phyloP scores from a whole-genome alignment of 2,888 invertebrate species.

The Cataglyphis livida region DNA sequence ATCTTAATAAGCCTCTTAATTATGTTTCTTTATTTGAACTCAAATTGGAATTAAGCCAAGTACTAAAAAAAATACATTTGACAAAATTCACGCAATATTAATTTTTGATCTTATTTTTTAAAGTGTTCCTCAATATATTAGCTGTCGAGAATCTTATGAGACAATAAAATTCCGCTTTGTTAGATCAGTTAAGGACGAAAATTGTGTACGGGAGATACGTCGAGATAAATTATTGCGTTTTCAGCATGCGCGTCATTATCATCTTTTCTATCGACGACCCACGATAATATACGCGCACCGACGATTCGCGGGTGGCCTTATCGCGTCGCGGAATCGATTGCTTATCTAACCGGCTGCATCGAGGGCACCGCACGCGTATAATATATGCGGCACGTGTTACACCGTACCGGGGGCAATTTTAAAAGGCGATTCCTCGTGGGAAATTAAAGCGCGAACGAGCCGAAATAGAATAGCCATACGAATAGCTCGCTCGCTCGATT shows the following conservation, averaged over 20 bases:
- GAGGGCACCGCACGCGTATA: constrained; percentile 25
- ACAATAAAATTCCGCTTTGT: constrained; percentile 12
- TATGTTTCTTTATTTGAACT: background rate
- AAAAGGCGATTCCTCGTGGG: constrained; percentile 54
- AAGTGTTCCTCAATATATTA: constrained; percentile 6
- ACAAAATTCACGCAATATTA: background rate
- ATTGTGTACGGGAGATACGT: constrained; percentile 20
- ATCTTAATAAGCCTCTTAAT: background rate
- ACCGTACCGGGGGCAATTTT: constrained; percentile 50
- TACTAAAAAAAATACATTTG: background rate
- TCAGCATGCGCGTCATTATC: constrained; percentile 41
- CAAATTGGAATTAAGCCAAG: background rate
- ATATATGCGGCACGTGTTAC: constrained; percentile 52
- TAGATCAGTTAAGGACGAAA: constrained; percentile 35
- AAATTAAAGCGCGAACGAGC: constrained; percentile 51
- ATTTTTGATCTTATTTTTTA: background rate
- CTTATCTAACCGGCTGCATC: constrained; percentile 45
- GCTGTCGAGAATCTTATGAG: background rate
- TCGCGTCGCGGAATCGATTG: constrained; percentile 48
- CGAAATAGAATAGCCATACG: constrained; percentile 42
- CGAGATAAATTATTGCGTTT: constrained; percentile 44
- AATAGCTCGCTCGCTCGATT: constrained; percentile 33
- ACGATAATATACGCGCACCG: constrained; percentile 34
- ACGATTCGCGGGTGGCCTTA: constrained; percentile 45
- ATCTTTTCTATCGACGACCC: constrained; percentile 35